Evolutionary conservation across 2,888 invertebrate genomes (phyloP), one percentile per base, ranked within the genome.

Genomic region (Drosophila stalkeri): DNA sequence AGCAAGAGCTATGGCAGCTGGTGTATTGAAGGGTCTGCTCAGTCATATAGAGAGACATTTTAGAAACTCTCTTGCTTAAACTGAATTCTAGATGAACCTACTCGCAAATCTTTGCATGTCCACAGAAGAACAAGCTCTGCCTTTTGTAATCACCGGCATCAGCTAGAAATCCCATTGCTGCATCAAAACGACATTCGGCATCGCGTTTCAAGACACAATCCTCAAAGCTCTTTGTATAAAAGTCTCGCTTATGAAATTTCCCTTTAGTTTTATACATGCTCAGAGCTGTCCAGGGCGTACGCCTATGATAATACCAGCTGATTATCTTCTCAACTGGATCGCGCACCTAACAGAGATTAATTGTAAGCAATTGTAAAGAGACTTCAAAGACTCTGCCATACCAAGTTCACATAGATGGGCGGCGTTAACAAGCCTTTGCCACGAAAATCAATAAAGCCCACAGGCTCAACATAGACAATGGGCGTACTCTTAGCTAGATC

Each of bases 401-500:
- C 83, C 83, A 98, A 14, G 20, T 64, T 64, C 20, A 64, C 60
- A 39, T 59, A 60, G 35, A 64, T 31, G 46, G 64, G 94, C 89
- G 96, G 95, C 2, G 96, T 96, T 80, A 95, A 94, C 59, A n/a
- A 41, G 18, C 96, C 95, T 91, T 94, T 96, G 86, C 95, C 95
- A 52, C 96, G 96, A 86, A 97, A 97, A 92, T 98, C 97, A 18
- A 97, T 96, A 93, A 96, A 97, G 93, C 97, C 97, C 60, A 97
- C 96, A 90, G 97, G 97, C 91, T 97, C 97, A 82, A 97, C 95
- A 93, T 97, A 97, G 43, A 97, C 96, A 11, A 71, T 39, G 6
- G 65, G 51, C 0, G 35, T 8, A 7, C 46, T 95, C 11, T 95
- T 93, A 89, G 55, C 31, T 0, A 96, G 95, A 75, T 95, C 95